Base-by-base conservation (phyloP, 2,888 invertebrate species). In the Luffia ferchaultella region DNA sequence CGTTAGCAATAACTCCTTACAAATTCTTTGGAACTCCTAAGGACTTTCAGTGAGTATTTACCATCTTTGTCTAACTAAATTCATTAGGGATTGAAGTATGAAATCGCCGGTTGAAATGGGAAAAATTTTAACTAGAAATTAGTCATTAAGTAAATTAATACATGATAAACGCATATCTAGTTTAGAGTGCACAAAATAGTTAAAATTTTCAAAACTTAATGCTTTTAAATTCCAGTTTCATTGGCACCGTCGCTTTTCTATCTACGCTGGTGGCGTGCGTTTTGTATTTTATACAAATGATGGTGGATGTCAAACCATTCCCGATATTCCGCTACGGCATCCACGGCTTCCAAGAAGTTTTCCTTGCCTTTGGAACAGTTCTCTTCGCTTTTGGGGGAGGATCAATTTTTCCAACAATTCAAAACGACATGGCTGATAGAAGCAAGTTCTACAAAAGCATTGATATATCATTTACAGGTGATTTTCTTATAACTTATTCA, bases 361-460 rank as follows among this genome's bases (percentile, higher is more conserved):
- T 89, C 66, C 67, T 90, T 20, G 87, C 90, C 0, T 88, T 90
- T 61, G 91, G 91, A 5, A 89, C 88, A 5, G 87, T 91, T 52
- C 76, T 90, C 66, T 92, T 91, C 64, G 86, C 90, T 0, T 91
- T 90, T 62, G 90, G 91, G 2, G 91, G 91, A 1, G 90, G 90
- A 3, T 88, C 90, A 0, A 88, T 90, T 1, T 93, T 93, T 70
- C 92, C 92, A 1, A 92, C 92, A 0, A 90, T 93, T 50, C 92
- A 92, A 66, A 90, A 91, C 58, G 92, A 93, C 61, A 93, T 92
- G 92, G 71, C 72, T 18, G 85, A 90, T 54, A 89, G 30, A 7
- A 30, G 5, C 30, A 3, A 30, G 12, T 30, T 30, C 12, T 30
- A 30, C 12, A 30, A 76, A 55, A 87, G 90, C 53, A 77, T 91